Conservation (phyloP, 2,797 vertebrate species). For the Lateolabrax maculatus region DNA sequence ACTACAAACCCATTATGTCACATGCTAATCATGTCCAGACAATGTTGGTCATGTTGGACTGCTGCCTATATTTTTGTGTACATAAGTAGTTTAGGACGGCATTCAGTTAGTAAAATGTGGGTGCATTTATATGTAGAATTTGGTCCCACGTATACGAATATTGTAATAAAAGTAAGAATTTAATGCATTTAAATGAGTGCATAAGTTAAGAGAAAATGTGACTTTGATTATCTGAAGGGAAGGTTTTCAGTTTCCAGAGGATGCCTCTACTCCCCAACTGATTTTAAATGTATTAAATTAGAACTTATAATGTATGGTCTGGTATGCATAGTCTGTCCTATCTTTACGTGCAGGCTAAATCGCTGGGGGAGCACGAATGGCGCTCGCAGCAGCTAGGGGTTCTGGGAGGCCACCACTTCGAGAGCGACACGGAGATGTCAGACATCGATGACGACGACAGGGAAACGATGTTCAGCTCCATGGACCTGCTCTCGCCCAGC, state of each 20-base stretch:
- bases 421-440: conserved; percentile 99
- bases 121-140: neutral
- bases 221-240: neutral
- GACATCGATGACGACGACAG: conserved; percentile 98
- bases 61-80: neutral
- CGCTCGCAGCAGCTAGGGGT: conserved; percentile 94
- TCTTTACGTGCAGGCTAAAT: conserved; percentile 89
- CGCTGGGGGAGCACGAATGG: conserved; percentile 97
- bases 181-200: neutral
- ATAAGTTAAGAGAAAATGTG: neutral
- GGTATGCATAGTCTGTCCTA: neutral
- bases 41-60: neutral
- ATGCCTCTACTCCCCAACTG: neutral
- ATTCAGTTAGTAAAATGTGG: neutral
- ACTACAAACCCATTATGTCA: neutral
- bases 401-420: conserved; percentile 93
- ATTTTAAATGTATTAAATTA: neutral
- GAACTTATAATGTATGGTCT: neutral
- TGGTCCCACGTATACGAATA: neutral
- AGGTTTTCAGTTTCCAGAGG: neutral
- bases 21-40: neutral
- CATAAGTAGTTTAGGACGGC: neutral
- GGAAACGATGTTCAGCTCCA: conserved; percentile 98
- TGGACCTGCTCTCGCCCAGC: conserved; percentile 97
- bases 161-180: neutral